phyloP scores from a whole-genome alignment of 1,140 invertebrate species.

The Copidosoma floridanum region DNA sequence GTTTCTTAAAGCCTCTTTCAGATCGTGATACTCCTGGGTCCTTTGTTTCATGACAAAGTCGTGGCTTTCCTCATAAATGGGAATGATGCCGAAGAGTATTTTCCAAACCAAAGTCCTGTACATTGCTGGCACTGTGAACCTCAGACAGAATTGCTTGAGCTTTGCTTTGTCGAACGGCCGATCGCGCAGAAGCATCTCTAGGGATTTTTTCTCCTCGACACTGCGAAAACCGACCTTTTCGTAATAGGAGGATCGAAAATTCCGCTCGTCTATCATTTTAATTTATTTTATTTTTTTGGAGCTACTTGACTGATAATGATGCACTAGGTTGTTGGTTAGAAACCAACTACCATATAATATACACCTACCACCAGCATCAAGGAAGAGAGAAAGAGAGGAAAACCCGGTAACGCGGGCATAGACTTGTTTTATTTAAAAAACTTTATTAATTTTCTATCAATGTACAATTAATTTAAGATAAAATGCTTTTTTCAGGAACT shows the following conservation, averaged over 20 bases:
- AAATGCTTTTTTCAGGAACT: no score
- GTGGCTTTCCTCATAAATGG: slow-evolving; percentile 72
- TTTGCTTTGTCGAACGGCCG: slow-evolving; percentile 79
- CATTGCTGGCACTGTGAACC: slow-evolving; percentile 78
- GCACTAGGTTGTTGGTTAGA: no score
- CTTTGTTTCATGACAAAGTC: slow-evolving; percentile 72
- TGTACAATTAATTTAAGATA: no score
- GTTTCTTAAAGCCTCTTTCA: slow-evolving; percentile 68
- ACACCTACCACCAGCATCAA: no score
- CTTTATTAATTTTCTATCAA: no score
- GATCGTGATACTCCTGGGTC: slow-evolving; percentile 71
- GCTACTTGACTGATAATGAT: no score
- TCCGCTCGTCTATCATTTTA: slow-evolving; percentile 68
- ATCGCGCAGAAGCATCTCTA: slow-evolving; percentile 89
- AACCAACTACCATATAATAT: no score
- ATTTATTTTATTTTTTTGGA: not conserved
- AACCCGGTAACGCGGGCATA: no score
- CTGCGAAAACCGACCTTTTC: slow-evolving; percentile 81
- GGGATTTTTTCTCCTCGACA: slow-evolving; percentile 88
- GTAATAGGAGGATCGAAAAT: slow-evolving; percentile 89
- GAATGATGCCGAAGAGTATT: slow-evolving; percentile 72
- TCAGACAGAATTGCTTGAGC: slow-evolving; percentile 79
- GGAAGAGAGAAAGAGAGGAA: no score
- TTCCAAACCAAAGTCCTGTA: slow-evolving; percentile 84
- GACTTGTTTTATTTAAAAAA: no score